phyloP scores from a whole-genome alignment of 1,140 invertebrate genomes.

The Drosophila bifasciata region DNA sequence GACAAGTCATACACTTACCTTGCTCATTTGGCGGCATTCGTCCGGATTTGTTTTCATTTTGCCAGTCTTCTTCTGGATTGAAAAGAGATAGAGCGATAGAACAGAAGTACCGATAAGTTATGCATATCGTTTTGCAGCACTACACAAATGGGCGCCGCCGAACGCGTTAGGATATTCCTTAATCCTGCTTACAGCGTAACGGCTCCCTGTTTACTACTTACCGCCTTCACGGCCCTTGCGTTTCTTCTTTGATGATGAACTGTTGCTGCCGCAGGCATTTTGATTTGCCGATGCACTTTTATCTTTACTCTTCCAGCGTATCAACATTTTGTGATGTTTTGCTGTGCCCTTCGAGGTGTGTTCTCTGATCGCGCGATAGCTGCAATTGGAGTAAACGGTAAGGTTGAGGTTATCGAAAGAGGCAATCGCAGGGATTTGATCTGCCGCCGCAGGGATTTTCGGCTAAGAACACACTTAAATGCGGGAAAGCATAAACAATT shows the following conservation, averaged over 20 bases:
- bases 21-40: slow-evolving; percentile 74
- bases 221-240: slow-evolving; percentile 86
- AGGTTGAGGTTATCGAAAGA: no score
- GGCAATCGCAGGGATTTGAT: no score
- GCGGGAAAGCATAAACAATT: no score
- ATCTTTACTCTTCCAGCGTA: slow-evolving; percentile 86
- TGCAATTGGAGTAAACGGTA: not conserved
- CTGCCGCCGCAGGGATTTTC: no score
- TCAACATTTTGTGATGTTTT: slow-evolving; percentile 84
- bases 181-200: slow-evolving; percentile 2
- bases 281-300: slow-evolving; percentile 85
- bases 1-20: slow-evolving; percentile 43
- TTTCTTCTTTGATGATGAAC: slow-evolving; percentile 85
- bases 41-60: slow-evolving; percentile 81
- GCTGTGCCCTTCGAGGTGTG: slow-evolving; percentile 2
- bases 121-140: not conserved
- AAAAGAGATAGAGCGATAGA: slow-evolving; percentile 1
- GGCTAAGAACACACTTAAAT: no score
- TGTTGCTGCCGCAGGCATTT: slow-evolving; percentile 65
- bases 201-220: slow-evolving; percentile 30
- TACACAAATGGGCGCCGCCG: no score
- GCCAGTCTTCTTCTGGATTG: slow-evolving; percentile 83
- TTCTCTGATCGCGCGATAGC: not conserved
- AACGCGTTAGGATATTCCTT: not conserved
- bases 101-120: not conserved